Evolutionary conservation across 2,797 vertebrate genomes (phyloP).

Genomic region (Trematomus bernacchii): DNA sequence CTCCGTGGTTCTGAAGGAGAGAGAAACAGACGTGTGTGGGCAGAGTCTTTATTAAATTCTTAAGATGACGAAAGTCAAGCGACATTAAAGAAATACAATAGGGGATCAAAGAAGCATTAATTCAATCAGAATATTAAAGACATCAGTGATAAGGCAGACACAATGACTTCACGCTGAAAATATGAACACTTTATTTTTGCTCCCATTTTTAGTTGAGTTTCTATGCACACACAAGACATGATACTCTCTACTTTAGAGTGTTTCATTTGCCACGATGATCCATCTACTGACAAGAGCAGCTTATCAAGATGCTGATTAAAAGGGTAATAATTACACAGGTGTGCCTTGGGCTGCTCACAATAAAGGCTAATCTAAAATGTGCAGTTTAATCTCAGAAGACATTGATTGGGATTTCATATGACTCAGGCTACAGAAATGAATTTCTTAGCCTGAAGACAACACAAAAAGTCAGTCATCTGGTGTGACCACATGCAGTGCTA

Average conservation of each 20-base stretch:
- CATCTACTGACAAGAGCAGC: not conserved
- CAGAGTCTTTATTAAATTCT: not conserved
- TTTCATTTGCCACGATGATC: not conserved
- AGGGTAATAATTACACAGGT: not conserved
- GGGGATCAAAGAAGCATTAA: not conserved
- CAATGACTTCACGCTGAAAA: not conserved
- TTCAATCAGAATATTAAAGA: constrained; percentile 1
- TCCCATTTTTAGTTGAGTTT: no score
- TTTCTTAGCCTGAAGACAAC: not conserved
- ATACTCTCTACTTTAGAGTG: no score
- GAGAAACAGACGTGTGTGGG: constrained; percentile 1
- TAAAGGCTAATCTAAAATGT: not conserved
- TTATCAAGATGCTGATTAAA: not conserved
- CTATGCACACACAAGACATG: no score
- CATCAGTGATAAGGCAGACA: not conserved
- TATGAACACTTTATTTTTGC: no score
- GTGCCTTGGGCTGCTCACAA: not conserved
- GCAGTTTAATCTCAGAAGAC: no score
- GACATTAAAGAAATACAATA: not conserved
- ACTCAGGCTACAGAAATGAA: not conserved
- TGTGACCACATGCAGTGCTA: no score
- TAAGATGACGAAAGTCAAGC: not conserved
- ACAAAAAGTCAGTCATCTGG: no score
- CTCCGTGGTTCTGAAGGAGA: constrained; percentile 69
- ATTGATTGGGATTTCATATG: not conserved